Evolutionary conservation across 2,113 vertebrate genomes (phyloP), one percentile per base, ranked within the genome.

Genomic region (Amia ocellicauda): DNA sequence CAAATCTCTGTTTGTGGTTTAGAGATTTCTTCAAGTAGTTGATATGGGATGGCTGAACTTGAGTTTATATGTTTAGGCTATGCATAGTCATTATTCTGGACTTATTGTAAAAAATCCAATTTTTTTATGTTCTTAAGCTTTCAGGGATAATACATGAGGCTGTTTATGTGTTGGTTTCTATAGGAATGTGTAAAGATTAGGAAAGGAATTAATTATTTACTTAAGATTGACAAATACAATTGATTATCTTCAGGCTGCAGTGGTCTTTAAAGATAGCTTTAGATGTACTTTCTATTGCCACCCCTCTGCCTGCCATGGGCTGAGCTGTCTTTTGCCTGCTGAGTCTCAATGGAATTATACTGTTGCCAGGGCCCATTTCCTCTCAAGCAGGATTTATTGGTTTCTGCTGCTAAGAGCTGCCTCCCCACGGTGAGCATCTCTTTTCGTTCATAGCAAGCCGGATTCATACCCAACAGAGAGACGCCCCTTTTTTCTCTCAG

Each of bases 191-290:
- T 23, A 45, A 66, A 40, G 64, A 78, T 75, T 70, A 74, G 45
- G 31, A 36, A 1, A 16, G 11, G 2, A 49, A 36, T 50, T 42
- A 66, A 54, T 67, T 64, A 69, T 69, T 68, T 62, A 73, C 49
- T 68, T 60, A 58, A 60, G 66, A 76, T 59, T 73, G 68, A 74
- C 68, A 75, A 79, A 81, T 69, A 75, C 66, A 79, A 63, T 60
- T 28, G 56, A 74, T 80, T 76, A 78, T 62, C 58, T 56, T 14
- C 58, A 43, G 56, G 17, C 42, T 69, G 54, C 74, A 59, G 63
- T 58, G 50, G 57, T 29, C 31, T 68, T 62, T 62, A 69, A 66
- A 69, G 31, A 69, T 64, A 52, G 55, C 56, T 55, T 67, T 63
- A 42, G 70, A 66, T 17, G 54, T 28, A 22, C 31, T 60, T 40